Base-by-base conservation (phyloP, 30 jellyfish, hydroid and myxozoan genomes). In the Mastigias papua region DNA sequence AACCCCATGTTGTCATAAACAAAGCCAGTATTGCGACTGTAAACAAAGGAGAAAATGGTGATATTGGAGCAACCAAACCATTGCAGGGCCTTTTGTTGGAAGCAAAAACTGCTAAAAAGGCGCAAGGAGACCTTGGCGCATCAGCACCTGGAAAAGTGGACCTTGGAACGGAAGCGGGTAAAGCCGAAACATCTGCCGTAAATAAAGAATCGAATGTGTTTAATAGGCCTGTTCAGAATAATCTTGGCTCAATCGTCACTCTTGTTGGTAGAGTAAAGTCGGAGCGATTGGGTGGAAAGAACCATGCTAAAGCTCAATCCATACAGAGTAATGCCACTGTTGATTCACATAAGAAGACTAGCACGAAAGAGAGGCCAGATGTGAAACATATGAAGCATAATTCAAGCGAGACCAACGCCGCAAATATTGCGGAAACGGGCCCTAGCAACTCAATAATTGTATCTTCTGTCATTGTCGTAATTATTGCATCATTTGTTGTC, bases 51-150 rank as follows among this genome's bases (percentile, higher is more conserved):
- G 94, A 86, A 72, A 82, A 86, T 48, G 98, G 98, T 32, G 98
- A 93, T 78, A 93, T 93, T 20, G 98, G 98, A 0, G 98, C 98
- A 16, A 89, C 97, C 1, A 93, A 93, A 84, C 98, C 98, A 31
- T 73, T 93, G 35, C 94, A 83, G 67, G 98, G 98, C 60, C 82
- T 64, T 23, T 84, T 86, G 42, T 21, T 86, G 4, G 94, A 86
- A 33, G 72, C 94, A 21, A 86, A 86, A 57, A 81, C 78, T 13
- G 94, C 88, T 26, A 78, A 86, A 54, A 69, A 75, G 27, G 87
- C 84, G 50, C 96, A 81, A 19, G 94, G 90, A 17, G 93, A 89
- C 60, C 76, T 87, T 22, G 90, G 90, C 0, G 83, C 90, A 23
- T 78, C 96, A 26, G 94, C 88, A 27, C 89, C 87, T 2, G 88